Percentiles rank a stretch among this genome's conserved stretches.
These are phyloP conservation scores for Paracyprichromis sp. DNA, from an alignment of 2,113 vertebrate genomes.

Conservation along the genomic window DNA sequence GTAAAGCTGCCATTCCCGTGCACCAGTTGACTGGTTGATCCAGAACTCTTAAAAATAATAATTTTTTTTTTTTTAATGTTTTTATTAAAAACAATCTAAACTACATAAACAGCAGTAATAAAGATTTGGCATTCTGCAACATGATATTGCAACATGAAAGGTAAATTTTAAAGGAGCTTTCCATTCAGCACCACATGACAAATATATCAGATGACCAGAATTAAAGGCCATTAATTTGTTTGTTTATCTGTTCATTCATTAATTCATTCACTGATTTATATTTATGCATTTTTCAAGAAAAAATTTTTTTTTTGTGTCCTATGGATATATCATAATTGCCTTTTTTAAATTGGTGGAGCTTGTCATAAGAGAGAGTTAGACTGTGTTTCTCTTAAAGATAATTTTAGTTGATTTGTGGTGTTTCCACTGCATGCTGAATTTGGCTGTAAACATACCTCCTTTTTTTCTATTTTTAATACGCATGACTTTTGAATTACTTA, in stretches of 20 bases:
- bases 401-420: not conserved
- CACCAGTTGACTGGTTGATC: not conserved
- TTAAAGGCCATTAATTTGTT: not conserved
- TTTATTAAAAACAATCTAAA: not conserved
- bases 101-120: not conserved
- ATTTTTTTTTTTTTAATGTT: rapidly evolving
- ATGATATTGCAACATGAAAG: not conserved
- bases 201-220: not conserved
- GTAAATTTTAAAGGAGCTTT: not conserved
- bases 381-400: not conserved
- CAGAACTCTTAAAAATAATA: not conserved
- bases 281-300: not conserved
- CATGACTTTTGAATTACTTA: not conserved
- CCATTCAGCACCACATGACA: not conserved
- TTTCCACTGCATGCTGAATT: not conserved
- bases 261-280: not conserved
- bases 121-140: not conserved
- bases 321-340: not conserved
- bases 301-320: not conserved
- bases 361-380: not conserved
- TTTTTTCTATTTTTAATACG: not conserved
- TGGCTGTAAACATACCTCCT: not conserved
- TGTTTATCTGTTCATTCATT: not conserved
- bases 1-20: not conserved
- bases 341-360: not conserved